Evolutionary conservation across 2,113 vertebrate species (phyloP), one percentile per base, ranked within the genome.

Genomic region (Panthera uncia): DNA sequence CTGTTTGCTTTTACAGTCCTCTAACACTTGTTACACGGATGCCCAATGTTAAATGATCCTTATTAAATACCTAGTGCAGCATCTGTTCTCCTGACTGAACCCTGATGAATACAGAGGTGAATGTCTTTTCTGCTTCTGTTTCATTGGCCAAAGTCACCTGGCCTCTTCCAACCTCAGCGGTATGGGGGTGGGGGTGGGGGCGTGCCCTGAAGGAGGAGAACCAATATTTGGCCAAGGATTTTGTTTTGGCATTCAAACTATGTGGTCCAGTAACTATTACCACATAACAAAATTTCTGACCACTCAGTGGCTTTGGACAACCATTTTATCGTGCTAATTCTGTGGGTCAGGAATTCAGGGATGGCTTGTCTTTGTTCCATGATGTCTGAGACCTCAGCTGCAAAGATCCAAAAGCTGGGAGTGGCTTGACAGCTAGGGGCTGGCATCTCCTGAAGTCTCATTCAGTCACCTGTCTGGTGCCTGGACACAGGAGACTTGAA

Each of bases 1-100:
- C 13, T 55, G 61, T n/a, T 63, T 41, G 45, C 23, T 55, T 87
- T 45, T 41, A 57, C 15, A n/a, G 71, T 14, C 38, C 38, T 38
- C 33, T 33, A 61, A 45, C 31, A 27, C 48, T 71, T 78, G 61
- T 55, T 41, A 55, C 65, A 45, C 4, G 13, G 16, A 68, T 55
- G 63, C 36, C 45, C 27, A 12, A 29, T 69, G 65, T 71, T 69
- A 36, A 65, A 52, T 45, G 21, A 79, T 48, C 25, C 29, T 8
- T 79, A 23, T n/a, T 94, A 69, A 87, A 7, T 45, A 57, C 48
- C 25, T 29, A 52, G 61, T 19, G n/a, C 78, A 12, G n/a, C 27
- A n/a, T 65, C 55, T 94, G 92, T 87, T 94, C 45, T 87, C 92
- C 83, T 79, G 73, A 68, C 13, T 50, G n/a, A 94, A 45, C 13